phyloP scores from a whole-genome alignment of 2,797 vertebrate species.

The Hippoglossus hippoglossus region DNA sequence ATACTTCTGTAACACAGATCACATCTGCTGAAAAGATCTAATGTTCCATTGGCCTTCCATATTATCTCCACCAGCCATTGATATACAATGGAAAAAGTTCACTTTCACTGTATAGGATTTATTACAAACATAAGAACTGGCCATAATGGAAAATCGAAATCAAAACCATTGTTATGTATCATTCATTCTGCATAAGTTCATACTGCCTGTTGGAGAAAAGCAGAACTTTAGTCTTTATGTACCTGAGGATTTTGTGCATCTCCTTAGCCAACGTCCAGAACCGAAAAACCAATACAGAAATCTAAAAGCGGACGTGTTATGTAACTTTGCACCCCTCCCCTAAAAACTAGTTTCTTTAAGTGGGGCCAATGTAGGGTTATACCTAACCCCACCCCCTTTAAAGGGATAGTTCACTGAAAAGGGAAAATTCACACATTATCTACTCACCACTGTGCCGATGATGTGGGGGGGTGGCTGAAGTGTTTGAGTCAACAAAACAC shows the following conservation, averaged over 20 bases:
- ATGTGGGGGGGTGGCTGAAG: no score
- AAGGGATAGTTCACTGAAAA: no score
- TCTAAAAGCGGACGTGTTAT: slow-evolving; percentile 61
- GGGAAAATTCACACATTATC: no score
- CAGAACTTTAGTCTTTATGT: not conserved
- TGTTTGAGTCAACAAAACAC: no score
- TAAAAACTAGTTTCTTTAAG: slow-evolving; percentile 68
- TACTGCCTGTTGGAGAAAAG: not conserved
- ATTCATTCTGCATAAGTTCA: not conserved
- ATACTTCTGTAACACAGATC: not conserved
- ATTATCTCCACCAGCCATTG: not conserved
- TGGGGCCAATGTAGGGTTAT: slow-evolving; percentile 60
- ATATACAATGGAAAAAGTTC: not conserved
- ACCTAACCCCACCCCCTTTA: slow-evolving; percentile 47
- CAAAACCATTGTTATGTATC: no score
- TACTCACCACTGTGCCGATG: no score
- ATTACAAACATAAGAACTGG: not conserved
- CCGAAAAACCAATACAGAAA: slow-evolving; percentile 28
- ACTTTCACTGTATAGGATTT: not conserved
- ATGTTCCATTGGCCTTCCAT: not conserved
- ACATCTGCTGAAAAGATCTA: not conserved
- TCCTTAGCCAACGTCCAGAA: slow-evolving; percentile 27
- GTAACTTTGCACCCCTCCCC: slow-evolving; percentile 57
- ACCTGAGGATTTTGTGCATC: not conserved
- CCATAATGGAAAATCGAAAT: not conserved